phyloP scores from a whole-genome alignment of 2,888 invertebrate genomes.

The Dryobota labecula region DNA sequence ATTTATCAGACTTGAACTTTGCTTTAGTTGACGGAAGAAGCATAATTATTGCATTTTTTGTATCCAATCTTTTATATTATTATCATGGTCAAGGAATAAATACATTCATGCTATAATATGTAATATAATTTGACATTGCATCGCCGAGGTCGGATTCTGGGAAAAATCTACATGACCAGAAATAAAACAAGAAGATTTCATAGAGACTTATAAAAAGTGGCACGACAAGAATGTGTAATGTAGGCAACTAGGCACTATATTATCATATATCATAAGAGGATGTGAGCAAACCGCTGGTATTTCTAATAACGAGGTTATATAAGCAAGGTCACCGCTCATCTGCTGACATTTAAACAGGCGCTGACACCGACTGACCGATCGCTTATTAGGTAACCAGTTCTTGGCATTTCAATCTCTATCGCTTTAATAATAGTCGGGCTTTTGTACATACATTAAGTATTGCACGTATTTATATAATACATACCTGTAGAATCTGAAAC shows the following conservation, averaged over 20 bases:
- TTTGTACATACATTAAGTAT: constrained; percentile 38
- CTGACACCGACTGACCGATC: constrained; percentile 81
- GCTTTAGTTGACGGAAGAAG: constrained; percentile 15
- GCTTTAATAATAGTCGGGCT: constrained; percentile 54
- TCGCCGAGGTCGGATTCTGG: constrained; percentile 21
- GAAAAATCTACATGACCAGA: constrained; percentile 19
- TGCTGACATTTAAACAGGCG: constrained; percentile 84
- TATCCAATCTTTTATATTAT: constrained; percentile 26
- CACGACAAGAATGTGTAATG: constrained; percentile 53
- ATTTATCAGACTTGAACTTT: constrained; percentile 27
- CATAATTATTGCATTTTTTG: constrained; percentile 19
- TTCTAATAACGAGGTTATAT: constrained; percentile 84
- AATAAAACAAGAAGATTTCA: constrained; percentile 20
- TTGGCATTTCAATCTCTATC: constrained; percentile 70
- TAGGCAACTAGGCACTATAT: constrained; percentile 45
- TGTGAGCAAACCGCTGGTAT: constrained; percentile 81
- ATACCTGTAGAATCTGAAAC: constrained; percentile 87
- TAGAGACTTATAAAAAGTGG: constrained; percentile 36
- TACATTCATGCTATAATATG: background rate
- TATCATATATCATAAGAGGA: constrained; percentile 68
- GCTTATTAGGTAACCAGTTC: constrained; percentile 83
- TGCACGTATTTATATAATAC: constrained; percentile 34
- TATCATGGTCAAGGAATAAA: constrained; percentile 26
- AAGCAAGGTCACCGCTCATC: constrained; percentile 86
- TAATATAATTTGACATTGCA: constrained; percentile 43